These are phyloP conservation scores for Andrena haemorrhoa DNA, from an alignment of 2,888 invertebrate species.

Conservation along the genomic window DNA sequence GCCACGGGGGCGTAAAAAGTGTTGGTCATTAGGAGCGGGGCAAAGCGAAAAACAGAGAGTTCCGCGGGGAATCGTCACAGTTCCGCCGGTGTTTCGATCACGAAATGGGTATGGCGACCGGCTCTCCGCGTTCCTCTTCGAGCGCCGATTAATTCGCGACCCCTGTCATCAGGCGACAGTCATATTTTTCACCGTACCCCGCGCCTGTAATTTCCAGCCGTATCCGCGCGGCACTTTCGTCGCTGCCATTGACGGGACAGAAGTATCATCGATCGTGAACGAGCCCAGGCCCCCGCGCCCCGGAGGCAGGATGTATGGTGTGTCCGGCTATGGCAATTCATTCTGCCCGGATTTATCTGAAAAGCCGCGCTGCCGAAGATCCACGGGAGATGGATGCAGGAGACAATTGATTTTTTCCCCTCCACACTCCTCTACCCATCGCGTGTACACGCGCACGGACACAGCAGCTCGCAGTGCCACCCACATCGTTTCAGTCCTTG, in stretches of 20 bases:
- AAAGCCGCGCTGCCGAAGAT: conserved; percentile 56
- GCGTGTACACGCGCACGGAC: neutral
- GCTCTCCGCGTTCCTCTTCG: conserved; percentile 10
- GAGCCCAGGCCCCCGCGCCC: neutral
- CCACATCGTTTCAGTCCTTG: conserved; percentile 31
- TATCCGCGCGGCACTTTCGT: conserved; percentile 40
- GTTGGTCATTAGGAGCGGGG: conserved; percentile 42
- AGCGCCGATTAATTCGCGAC: conserved; percentile 54
- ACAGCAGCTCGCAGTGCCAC: neutral
- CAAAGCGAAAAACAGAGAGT: neutral
- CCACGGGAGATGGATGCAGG: conserved; percentile 44
- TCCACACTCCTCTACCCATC: neutral
- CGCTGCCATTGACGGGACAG: conserved; percentile 33
- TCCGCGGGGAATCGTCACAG: conserved; percentile 20
- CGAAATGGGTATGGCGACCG: conserved; percentile 1
- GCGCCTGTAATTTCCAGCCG: conserved; percentile 44
- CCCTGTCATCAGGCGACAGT: conserved; percentile 30
- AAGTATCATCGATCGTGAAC: conserved; percentile 59
- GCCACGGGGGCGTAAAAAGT: conserved; percentile 31
- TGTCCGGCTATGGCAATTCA: conserved; percentile 56
- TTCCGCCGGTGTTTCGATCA: conserved; percentile 19
- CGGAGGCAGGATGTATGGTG: conserved; percentile 30
- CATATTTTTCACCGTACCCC: conserved; percentile 47
- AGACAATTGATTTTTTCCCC: conserved; percentile 69
- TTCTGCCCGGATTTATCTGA: conserved; percentile 65